Base-by-base conservation (phyloP, 2,113 vertebrate species). In the Spheniscus mendiculus region DNA sequence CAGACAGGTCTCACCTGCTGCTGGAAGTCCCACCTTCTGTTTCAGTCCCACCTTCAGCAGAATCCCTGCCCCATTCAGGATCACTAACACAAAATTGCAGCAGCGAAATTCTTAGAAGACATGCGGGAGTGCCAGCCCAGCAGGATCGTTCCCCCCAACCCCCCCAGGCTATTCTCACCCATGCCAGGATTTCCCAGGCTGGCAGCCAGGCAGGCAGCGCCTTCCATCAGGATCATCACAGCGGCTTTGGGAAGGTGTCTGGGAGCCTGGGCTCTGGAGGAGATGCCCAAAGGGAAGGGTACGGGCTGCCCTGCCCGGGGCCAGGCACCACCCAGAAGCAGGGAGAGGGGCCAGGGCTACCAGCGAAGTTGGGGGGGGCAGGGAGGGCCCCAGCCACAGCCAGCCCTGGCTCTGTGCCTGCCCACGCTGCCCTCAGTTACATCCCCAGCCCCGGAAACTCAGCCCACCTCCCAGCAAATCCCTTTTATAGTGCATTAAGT, bases 351-450 rank as follows among this genome's bases (percentile, higher is more conserved):
- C 26, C 8, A 18, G 9, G 58, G 25, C 29, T 36, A 15, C 34
- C 30, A 53, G 44, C 10, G 40, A 70, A 53, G 23, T 32, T 8
- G 42, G 42, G 15, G 38, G 40, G 26, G 40, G n/a, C n/a, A n/a
- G n/a, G n/a, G n/a, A n/a, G n/a, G n/a, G 23, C n/a, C 14, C 47
- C 29, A 55, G 6, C 36, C 29, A 15, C 42, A 72, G 29, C 25
- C 52, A 52, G 21, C 53, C 49, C 26, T 27, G 3, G 27, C 26
- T 49, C 34, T 52, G 2, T 12, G 16, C 66, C 40, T 53, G 7
- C 5, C 21, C 6, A 5, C 1, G 1, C 50, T 6, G 3, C 47
- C 17, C 36, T 9, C 16, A 38, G 7, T 16, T 42, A 12, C 23
- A 7, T 11, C n/a, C n/a, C 42, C 10, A 62, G 47, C 20, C 47